Base-by-base conservation (phyloP, 2,888 invertebrate genomes). In the Heliconius erato region DNA sequence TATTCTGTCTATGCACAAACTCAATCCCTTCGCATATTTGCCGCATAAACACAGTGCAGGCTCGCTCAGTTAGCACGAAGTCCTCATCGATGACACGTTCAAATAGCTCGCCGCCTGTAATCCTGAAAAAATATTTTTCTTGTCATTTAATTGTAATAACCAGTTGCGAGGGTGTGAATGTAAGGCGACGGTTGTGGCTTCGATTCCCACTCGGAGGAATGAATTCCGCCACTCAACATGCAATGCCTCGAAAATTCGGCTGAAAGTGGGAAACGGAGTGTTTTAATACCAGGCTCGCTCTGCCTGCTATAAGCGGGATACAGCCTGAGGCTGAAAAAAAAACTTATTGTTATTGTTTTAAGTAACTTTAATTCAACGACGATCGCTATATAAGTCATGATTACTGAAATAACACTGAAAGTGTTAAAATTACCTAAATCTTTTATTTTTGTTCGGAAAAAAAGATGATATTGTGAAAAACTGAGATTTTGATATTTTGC, bases 41-140 rank as follows among this genome's bases (percentile, higher is more conserved):
- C 67, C 99, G 96, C 97, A 99, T 98, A 93, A 99, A 99, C 84
- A 99, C 98, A 0, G 99, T 98, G 93, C 99, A 99, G 12, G 99
- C 98, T 85, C 98, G 97, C 94, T 99, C 99, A 0, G 99, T 99
- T 86, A 99, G 96, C 82, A 99, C 97, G 91, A 99, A 99, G 94
- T 99, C 99, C 90, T 99, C 99, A 90, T 99, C 99, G 85, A 99
- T 99, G 40, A 99, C 99, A 80, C 99, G 97, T 94, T 99, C 99
- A 92, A 99, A 99, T 71, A 99, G 96, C 94, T 99, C 99, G 2
- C 99, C 99, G 14, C 99, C 99, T 90, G 98, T 98, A 88, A 99
- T 99, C 90, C 99, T 99, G 96, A 74, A 97, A 81, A 49, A 23
- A 82, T 72, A 49, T 26, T n/a, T n/a, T n/a, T n/a, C 2, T 7